Base-by-base conservation (phyloP, 2,888 invertebrate genomes). In the Spicauda simplicius region DNA sequence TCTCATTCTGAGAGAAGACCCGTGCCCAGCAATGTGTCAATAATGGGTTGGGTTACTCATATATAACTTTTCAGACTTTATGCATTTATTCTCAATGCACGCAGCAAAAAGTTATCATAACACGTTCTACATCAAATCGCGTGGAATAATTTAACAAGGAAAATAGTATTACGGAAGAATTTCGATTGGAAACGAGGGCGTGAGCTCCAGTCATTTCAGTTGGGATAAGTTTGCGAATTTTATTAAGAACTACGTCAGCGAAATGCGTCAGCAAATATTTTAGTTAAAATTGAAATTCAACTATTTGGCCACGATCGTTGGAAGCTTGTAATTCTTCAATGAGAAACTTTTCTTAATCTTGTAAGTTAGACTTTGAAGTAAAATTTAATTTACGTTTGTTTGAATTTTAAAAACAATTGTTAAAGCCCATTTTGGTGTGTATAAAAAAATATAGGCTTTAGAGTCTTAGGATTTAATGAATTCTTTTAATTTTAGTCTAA, bases 141-240 rank as follows among this genome's bases (percentile, higher is more conserved):
- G 50, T 18, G n/a, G 80, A 80, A 83, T 84, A 82, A 86, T 84
- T 85, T 70, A 66, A 70, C 62, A 58, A 68, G 70, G 80, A 81
- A 84, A 84, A 84, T 82, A 84, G 84, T 84, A 84, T 83, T 16
- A 56, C 55, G 30, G 50, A 67, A 67, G 60, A 61, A 67, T 61
- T 67, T 37, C 50, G 60, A 67, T 84, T 78, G 48, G 20, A 53
- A 58, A 64, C 16, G 33, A 37, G 62, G 50, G 33, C 33, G 54
- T 56, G 59, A 65, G 54, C 59, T 55, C 30, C 37, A 41, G 61
- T 50, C 50, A 33, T 37, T 18, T 16, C 67, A 52, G 56, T 61
- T 50, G 7, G 56, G 56, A 67, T 67, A 61, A 66, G 33, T 66
- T 66, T 37, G 60, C 55, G 55, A 45, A 61, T 66, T 66, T 66